These are phyloP conservation scores for Psylliodes chrysocephalus DNA, from an alignment of 2,888 invertebrate genomes.

Conservation along the genomic window DNA sequence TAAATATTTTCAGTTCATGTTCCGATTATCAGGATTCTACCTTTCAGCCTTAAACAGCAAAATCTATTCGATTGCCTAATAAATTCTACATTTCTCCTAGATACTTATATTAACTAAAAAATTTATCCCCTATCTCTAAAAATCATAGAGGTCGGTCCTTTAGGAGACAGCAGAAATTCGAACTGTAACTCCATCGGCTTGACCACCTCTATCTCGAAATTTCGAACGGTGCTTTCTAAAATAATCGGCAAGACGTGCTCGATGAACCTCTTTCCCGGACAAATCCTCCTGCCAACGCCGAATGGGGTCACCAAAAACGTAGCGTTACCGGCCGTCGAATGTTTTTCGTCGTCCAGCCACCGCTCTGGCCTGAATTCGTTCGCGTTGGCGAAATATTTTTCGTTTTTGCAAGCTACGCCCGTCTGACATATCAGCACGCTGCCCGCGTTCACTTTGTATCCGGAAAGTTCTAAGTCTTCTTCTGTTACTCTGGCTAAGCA, in stretches of 20 bases:
- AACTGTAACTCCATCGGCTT: conserved; percentile 77
- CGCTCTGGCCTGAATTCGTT: conserved; percentile 79
- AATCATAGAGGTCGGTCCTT: conserved; percentile 76
- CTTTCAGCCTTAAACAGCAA: no score
- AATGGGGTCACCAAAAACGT: conserved; percentile 80
- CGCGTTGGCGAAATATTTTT: conserved; percentile 79
- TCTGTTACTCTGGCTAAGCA: conserved; percentile 82
- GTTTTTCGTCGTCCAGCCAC: conserved; percentile 71
- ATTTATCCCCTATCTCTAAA: conserved; percentile 69
- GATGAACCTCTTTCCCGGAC: conserved; percentile 87
- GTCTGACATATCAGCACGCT: conserved; percentile 84
- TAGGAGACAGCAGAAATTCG: conserved; percentile 83
- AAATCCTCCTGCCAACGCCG: conserved; percentile 82
- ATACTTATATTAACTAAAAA: no score
- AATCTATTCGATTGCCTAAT: no score
- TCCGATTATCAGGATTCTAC: no score
- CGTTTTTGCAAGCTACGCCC: conserved; percentile 81
- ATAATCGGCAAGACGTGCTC: conserved; percentile 80
- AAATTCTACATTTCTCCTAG: no score
- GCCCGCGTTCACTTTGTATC: conserved; percentile 77
- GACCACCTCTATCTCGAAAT: conserved; percentile 77
- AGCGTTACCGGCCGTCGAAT: conserved; percentile 64
- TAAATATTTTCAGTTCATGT: no score
- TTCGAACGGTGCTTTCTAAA: conserved; percentile 73
- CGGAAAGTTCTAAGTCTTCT: conserved; percentile 75